Conservation (phyloP, 2,888 invertebrate species). For the Lymantria monacha region DNA sequence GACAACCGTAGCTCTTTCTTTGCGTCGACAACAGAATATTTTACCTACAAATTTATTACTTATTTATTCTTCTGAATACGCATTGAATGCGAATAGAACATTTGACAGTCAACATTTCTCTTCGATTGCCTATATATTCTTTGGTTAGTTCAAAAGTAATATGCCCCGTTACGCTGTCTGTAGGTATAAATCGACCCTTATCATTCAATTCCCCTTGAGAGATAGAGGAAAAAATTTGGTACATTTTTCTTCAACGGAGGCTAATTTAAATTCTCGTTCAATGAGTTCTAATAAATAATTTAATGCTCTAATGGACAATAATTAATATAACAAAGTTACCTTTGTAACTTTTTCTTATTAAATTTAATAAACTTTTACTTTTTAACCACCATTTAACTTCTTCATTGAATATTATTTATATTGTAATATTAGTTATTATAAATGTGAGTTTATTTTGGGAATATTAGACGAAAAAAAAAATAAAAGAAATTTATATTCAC, state of each 20-base stretch:
- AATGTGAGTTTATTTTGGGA: too few species aligned
- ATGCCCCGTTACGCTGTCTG: not conserved
- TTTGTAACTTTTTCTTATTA: too few species aligned
- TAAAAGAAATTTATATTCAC: too few species aligned
- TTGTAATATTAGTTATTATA: too few species aligned
- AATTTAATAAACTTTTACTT: too few species aligned
- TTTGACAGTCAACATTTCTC: not conserved
- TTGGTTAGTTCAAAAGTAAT: not conserved
- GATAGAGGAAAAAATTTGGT: constrained; percentile 5
- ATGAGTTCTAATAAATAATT: constrained; percentile 24
- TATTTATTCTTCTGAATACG: not conserved
- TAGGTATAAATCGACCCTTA: not conserved
- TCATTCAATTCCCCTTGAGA: constrained; percentile 6
- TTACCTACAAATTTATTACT: not conserved
- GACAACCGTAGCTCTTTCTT: too few species aligned
- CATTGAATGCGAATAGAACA: not conserved
- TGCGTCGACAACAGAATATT: too few species aligned
- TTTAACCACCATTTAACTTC: too few species aligned
- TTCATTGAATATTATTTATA: too few species aligned
- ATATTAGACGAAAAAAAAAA: too few species aligned
- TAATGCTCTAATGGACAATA: constrained; percentile 4
- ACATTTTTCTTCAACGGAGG: constrained; percentile 12
- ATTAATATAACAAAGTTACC: not conserved
- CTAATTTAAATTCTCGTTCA: constrained; percentile 24
- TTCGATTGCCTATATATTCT: not conserved